Evolutionary conservation across 2,888 invertebrate genomes (phyloP).

Genomic region (Agrochola lota): DNA sequence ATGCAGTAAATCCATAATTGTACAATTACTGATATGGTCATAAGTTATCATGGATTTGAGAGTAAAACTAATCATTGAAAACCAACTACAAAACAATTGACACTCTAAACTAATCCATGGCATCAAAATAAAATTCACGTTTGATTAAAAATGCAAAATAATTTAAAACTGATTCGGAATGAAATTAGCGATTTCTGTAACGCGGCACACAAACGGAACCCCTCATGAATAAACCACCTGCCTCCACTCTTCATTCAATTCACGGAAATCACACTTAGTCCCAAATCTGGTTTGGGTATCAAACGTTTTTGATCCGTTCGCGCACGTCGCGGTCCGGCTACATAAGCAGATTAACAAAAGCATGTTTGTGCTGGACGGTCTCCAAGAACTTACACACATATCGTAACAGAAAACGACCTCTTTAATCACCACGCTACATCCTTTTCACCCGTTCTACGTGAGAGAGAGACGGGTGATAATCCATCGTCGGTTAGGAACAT

Average conservation of each 20-base stretch:
- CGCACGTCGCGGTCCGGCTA: conserved; percentile 65
- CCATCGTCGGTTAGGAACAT: conserved; percentile 73
- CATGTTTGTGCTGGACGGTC: conserved; percentile 71
- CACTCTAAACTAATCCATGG: neutral
- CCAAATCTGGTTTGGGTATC: conserved; percentile 72
- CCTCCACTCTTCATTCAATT: conserved; percentile 73
- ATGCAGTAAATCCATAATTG: neutral
- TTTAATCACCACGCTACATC: conserved; percentile 74
- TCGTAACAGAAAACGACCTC: conserved; percentile 75
- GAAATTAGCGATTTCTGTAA: conserved; percentile 69
- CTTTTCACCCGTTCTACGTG: conserved; percentile 66
- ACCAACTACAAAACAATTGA: neutral
- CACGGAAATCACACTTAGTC: conserved; percentile 72
- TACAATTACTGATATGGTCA: neutral
- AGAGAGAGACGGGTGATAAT: conserved; percentile 74
- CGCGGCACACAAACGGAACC: conserved; percentile 58
- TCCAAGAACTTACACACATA: conserved; percentile 73
- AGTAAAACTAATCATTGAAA: neutral
- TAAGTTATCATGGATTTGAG: neutral
- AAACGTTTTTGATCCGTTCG: conserved; percentile 69
- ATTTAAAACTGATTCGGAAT: conserved; percentile 69
- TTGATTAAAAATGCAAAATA: conserved; percentile 55
- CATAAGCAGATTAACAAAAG: conserved; percentile 76
- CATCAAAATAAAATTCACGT: conserved; percentile 43
- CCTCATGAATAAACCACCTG: conserved; percentile 75